Evolutionary conservation across 2,888 invertebrate genomes (phyloP), one percentile per base, ranked within the genome.

Genomic region (Argyresthia albistria): DNA sequence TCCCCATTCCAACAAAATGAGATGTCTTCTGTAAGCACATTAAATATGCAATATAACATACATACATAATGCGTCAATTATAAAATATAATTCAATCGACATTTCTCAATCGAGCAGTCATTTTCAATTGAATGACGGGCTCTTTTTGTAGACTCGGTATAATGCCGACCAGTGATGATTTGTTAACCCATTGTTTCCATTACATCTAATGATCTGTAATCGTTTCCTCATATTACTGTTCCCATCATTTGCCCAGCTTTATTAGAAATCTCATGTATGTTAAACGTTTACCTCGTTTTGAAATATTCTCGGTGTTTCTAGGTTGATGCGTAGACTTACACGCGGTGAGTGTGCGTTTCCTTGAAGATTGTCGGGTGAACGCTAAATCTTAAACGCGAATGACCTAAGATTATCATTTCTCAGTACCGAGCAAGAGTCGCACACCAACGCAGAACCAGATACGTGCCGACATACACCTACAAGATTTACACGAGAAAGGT

Each of bases 331-430:
- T 25, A 25, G 6, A 25, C 25, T n/a, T 25, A 25, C 25, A 4
- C 45, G 9, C 35, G 36, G 59, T 63, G 60, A 62, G 59, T 60
- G 58, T 57, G 58, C 57, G 56, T 60, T 65, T 61, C 60, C 35
- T 12, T 51, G 46, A 50, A 50, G 7, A n/a, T 42, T 43, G 35
- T 35, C 42, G 59, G 61, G 60, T 55, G 60, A 54, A 58, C 59
- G 16, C 39, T 51, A n/a, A 51, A 43, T 46, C 46, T 62, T 60
- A 63, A 69, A 66, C 62, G 73, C 70, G 68, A 78, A 74, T 69
- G 76, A 74, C 75, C 75, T 66, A 67, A 70, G 72, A 76, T 72
- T 70, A 69, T 63, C 65, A 65, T 75, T 78, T 79, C 79, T 78
- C 79, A 77, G 76, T 76, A 73, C 62, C 61, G 65, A 62, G 59